A percentile compares a stretch with the other conserved stretches of the same genome.
Conservation (phyloP, 2,797 vertebrate species). For the Poeciliopsis paucimaculata region DNA sequence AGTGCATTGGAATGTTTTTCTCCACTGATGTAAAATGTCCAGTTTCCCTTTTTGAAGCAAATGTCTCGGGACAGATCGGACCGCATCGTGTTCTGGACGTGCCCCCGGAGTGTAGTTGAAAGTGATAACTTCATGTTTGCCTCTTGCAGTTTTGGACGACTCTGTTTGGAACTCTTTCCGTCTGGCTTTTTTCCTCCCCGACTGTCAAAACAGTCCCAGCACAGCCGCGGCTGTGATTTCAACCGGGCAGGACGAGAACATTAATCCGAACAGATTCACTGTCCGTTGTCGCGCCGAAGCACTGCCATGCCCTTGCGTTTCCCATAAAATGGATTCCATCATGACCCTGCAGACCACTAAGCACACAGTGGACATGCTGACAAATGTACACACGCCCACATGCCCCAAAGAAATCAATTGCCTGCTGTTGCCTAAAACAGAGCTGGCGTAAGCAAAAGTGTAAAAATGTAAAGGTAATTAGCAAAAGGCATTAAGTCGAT, state of each 20-base stretch:
- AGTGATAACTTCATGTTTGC: slow-evolving; percentile 30
- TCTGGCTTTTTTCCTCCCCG: neutral
- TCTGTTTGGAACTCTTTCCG: slow-evolving; percentile 7
- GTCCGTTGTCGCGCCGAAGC: slow-evolving; percentile 15
- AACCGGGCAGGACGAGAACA: slow-evolving; percentile 23
- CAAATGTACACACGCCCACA: slow-evolving; percentile 20
- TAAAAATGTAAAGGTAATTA: slow-evolving; percentile 76
- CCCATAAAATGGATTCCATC: slow-evolving; percentile 37
- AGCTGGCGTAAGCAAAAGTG: slow-evolving; percentile 62
- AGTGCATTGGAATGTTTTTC: neutral
- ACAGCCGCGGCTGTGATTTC: slow-evolving; percentile 10
- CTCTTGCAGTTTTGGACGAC: slow-evolving; percentile 9
- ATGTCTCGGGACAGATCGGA: slow-evolving; percentile 23
- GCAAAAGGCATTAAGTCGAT: slow-evolving; percentile 61
- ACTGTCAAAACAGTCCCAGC: slow-evolving; percentile 13
- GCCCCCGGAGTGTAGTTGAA: slow-evolving; percentile 37
- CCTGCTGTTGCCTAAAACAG: slow-evolving; percentile 58
- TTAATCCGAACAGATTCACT: slow-evolving; percentile 54
- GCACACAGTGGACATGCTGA: slow-evolving; percentile 9
- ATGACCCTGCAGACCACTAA: slow-evolving; percentile 31
- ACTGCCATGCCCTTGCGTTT: slow-evolving; percentile 28
- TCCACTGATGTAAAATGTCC: slow-evolving; percentile 14
- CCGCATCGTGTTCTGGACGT: slow-evolving; percentile 29
- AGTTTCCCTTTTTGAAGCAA: neutral
- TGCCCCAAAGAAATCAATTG: slow-evolving; percentile 55